phyloP scores from a whole-genome alignment of 2,888 invertebrate species.

The Formica aserva region DNA sequence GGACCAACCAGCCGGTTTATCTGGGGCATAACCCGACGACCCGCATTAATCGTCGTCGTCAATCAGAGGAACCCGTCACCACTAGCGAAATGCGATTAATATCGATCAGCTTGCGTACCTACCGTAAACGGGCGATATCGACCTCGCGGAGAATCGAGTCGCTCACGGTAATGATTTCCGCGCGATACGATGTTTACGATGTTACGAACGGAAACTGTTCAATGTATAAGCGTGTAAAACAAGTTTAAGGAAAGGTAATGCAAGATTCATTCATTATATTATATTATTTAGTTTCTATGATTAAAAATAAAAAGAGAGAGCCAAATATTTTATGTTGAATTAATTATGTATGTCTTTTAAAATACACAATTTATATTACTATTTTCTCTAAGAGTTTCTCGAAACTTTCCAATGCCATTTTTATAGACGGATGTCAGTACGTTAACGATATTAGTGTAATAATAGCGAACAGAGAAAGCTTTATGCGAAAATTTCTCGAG shows the following conservation, averaged over 20 bases:
- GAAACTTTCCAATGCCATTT: neutral
- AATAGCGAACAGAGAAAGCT: neutral
- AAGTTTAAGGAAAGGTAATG: neutral
- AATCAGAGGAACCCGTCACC: conserved; percentile 69
- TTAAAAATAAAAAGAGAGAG: neutral
- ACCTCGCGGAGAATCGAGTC: conserved; percentile 62
- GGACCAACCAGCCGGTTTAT: conserved; percentile 63
- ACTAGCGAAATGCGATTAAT: conserved; percentile 73
- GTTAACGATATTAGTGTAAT: neutral
- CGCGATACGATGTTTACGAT: conserved; percentile 42
- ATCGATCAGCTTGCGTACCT: conserved; percentile 67
- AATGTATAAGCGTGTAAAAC: neutral
- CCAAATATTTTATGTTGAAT: neutral
- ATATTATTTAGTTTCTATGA: neutral
- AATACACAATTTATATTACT: neutral
- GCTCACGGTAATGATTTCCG: conserved; percentile 50
- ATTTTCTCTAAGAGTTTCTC: neutral
- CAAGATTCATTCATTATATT: neutral
- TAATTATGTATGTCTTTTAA: neutral
- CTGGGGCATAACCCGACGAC: conserved; percentile 68
- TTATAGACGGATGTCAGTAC: neutral
- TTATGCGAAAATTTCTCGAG: neutral
- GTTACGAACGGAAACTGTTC: conserved; percentile 22
- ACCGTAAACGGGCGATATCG: conserved; percentile 67
- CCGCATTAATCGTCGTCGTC: conserved; percentile 76